Percentiles rank a stretch among this genome's conserved stretches.
These are phyloP conservation scores for Columba janthina DNA, from an alignment of 2,113 vertebrate genomes.

Conservation along the genomic window DNA sequence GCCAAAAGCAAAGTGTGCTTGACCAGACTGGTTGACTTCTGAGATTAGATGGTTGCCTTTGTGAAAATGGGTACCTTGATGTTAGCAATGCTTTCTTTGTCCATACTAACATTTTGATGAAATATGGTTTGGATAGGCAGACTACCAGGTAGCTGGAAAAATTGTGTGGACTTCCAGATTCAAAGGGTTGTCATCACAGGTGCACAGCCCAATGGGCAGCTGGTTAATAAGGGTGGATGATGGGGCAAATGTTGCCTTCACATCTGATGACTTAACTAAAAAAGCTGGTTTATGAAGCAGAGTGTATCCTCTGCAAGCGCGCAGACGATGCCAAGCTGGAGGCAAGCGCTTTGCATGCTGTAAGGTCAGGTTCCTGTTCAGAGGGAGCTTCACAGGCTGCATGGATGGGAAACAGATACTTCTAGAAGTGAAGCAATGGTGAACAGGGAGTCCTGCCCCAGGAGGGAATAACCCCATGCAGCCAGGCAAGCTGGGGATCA, in stretches of 20 bases:
- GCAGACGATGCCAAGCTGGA: background rate
- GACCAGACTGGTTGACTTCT: background rate
- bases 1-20: background rate
- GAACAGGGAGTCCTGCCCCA: background rate
- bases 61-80: background rate
- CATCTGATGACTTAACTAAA: background rate
- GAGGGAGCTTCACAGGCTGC: background rate
- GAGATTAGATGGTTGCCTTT: background rate
- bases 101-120: background rate
- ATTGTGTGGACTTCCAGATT: background rate
- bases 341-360: background rate
- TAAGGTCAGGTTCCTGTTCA: rapidly evolving
- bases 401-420: background rate
- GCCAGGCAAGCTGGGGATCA: background rate
- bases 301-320: background rate
- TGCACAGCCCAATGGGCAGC: no score
- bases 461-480: background rate
- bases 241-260: background rate
- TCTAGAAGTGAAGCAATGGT: background rate
- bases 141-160: background rate
- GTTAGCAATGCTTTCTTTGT: background rate
- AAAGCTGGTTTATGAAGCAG: background rate
- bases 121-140: background rate
- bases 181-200: background rate
- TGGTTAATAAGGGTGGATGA: no score